phyloP scores from a whole-genome alignment of 2,888 invertebrate genomes.

The Parapristionchus giblindavisi region DNA sequence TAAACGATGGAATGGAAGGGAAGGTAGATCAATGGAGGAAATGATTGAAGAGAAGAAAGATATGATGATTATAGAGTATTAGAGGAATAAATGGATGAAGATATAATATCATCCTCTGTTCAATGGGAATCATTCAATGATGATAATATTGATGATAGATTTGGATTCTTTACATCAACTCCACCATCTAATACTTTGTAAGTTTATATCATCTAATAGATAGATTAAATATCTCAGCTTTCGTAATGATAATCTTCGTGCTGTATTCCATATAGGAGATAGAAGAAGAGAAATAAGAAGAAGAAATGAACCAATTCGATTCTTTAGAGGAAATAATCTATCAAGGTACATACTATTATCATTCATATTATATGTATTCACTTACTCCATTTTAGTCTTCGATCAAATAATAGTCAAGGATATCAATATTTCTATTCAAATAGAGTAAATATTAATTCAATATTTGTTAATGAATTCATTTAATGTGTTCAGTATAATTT shows the following conservation, averaged over 20 bases:
- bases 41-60: too few species aligned
- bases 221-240: neutral
- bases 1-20: too few species aligned
- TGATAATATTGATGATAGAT: conserved; percentile 3
- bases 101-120: neutral
- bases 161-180: neutral
- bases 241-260: conserved; percentile 7
- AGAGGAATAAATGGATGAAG: neutral
- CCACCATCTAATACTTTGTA: conserved; percentile 3
- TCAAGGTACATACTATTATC: too few species aligned
- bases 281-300: too few species aligned
- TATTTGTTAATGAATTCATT: neutral
- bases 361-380: too few species aligned
- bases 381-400: conserved; percentile 10
- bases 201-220: too few species aligned
- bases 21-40: too few species aligned
- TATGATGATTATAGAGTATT: too few species aligned
- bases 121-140: neutral
- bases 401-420: conserved; percentile 45
- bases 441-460: conserved; percentile 34
- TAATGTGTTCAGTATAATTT: conserved; percentile 3
- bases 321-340: neutral
- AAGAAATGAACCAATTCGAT: too few species aligned
- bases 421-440: conserved; percentile 44
- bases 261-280: conserved; percentile 7